A percentile compares a stretch with the other conserved stretches of the same genome.
Conservation (phyloP, 2,797 vertebrate genomes). For the Chiloscyllium punctatum region DNA sequence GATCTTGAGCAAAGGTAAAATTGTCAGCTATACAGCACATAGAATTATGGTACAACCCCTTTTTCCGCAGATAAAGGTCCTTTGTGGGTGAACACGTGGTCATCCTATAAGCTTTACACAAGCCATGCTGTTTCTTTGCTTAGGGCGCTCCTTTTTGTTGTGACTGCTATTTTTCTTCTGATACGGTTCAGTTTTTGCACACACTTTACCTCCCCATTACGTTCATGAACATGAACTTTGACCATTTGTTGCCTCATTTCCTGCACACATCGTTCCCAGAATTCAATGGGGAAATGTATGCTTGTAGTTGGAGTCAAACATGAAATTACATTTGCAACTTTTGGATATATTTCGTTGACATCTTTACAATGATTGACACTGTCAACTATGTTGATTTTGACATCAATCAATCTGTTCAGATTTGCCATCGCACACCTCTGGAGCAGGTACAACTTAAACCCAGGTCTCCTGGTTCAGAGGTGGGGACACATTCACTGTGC, state of each 20-base stretch:
- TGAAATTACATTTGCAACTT: background rate
- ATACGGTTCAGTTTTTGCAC: background rate
- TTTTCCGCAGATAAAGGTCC: background rate
- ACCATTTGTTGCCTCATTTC: background rate
- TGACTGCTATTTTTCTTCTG: background rate
- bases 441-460: too few species aligned
- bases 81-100: background rate
- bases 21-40: background rate
- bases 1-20: background rate
- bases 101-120: background rate
- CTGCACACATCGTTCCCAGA: background rate
- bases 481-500: too few species aligned
- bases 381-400: background rate
- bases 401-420: too few species aligned
- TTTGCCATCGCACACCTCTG: too few species aligned
- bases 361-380: background rate
- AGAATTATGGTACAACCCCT: background rate
- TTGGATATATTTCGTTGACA: background rate
- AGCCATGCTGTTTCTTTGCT: background rate
- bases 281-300: background rate
- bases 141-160: background rate
- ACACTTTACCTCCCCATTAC: background rate
- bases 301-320: background rate
- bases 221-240: background rate
- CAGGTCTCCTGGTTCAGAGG: too few species aligned